These are phyloP conservation scores for Eutolmus rufibarbis DNA, from an alignment of 2,888 invertebrate genomes.

Conservation along the genomic window DNA sequence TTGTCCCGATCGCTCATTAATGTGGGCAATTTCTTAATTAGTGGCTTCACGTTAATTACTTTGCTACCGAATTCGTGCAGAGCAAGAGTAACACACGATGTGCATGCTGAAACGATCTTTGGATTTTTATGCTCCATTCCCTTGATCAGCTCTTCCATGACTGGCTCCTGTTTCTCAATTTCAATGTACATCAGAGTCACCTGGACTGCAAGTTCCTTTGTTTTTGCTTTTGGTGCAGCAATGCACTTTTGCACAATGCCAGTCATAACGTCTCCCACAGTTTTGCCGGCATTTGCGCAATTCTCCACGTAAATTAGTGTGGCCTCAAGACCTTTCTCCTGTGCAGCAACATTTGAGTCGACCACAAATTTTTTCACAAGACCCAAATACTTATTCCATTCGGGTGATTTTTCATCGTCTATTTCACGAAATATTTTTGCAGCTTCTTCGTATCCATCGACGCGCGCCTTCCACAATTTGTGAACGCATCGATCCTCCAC, in stretches of 20 bases:
- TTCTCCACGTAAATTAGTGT: conserved; percentile 90
- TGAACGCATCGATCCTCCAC: conserved; percentile 92
- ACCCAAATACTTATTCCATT: conserved; percentile 90
- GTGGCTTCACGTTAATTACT: conserved; percentile 84
- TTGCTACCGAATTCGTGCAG: conserved; percentile 92
- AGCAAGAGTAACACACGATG: conserved; percentile 76
- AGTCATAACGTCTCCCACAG: conserved; percentile 86
- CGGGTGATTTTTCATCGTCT: conserved; percentile 91
- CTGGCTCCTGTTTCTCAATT: conserved; percentile 91
- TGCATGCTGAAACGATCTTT: conserved; percentile 88
- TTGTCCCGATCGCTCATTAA: conserved; percentile 93
- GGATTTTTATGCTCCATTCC: conserved; percentile 97
- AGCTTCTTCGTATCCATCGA: conserved; percentile 93
- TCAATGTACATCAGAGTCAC: conserved; percentile 93
- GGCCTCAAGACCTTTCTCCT: conserved; percentile 94
- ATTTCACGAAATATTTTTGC: conserved; percentile 86
- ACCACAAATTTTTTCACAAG: conserved; percentile 92
- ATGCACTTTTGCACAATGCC: conserved; percentile 92
- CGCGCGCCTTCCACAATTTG: conserved; percentile 95
- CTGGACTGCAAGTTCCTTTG: conserved; percentile 89
- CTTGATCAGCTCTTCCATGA: conserved; percentile 89
- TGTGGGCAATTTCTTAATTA: conserved; percentile 85
- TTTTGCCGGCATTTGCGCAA: conserved; percentile 85
- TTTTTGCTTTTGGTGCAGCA: conserved; percentile 88
- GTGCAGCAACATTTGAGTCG: conserved; percentile 93